phyloP scores from a whole-genome alignment of 2,888 invertebrate species.

The Odontomyia ornata region DNA sequence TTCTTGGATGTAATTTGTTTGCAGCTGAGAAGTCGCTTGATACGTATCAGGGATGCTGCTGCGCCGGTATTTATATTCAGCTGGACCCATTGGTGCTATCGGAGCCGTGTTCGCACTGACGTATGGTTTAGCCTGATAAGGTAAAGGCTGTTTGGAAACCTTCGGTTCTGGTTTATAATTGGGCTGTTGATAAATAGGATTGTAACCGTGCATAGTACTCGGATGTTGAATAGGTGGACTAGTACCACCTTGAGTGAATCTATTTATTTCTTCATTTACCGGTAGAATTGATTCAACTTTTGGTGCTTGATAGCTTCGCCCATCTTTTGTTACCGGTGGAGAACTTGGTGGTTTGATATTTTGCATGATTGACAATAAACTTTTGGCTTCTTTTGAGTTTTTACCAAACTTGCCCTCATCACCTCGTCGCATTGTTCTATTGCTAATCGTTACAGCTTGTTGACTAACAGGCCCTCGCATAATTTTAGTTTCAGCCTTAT shows the following conservation, averaged over 20 bases:
- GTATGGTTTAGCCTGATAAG: neutral
- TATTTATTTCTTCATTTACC: slow-evolving; percentile 1
- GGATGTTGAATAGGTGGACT: slow-evolving; percentile 26
- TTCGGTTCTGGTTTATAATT: neutral
- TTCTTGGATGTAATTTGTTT: neutral
- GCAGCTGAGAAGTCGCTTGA: neutral
- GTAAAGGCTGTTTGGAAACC: neutral
- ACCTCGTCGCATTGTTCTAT: slow-evolving; percentile 58
- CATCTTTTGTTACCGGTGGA: slow-evolving; percentile 53
- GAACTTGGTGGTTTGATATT: slow-evolving; percentile 60
- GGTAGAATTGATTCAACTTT: slow-evolving; percentile 58
- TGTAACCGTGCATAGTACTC: slow-evolving; percentile 22
- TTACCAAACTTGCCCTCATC: slow-evolving; percentile 64
- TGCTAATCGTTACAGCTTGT: slow-evolving; percentile 71
- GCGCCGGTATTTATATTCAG: neutral
- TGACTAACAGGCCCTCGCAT: slow-evolving; percentile 80
- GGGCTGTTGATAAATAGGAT: slow-evolving; percentile 44
- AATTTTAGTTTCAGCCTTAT: slow-evolving; percentile 75
- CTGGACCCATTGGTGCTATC: neutral
- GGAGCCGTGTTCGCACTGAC: neutral
- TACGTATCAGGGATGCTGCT: neutral
- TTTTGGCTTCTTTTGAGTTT: slow-evolving; percentile 67
- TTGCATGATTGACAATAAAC: slow-evolving; percentile 68
- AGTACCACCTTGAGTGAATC: slow-evolving; percentile 8
- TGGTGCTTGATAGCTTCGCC: slow-evolving; percentile 60